Evolutionary conservation across 2,113 vertebrate genomes (phyloP), one percentile per base, ranked within the genome.

Genomic region (Oreocharis arfaki): DNA sequence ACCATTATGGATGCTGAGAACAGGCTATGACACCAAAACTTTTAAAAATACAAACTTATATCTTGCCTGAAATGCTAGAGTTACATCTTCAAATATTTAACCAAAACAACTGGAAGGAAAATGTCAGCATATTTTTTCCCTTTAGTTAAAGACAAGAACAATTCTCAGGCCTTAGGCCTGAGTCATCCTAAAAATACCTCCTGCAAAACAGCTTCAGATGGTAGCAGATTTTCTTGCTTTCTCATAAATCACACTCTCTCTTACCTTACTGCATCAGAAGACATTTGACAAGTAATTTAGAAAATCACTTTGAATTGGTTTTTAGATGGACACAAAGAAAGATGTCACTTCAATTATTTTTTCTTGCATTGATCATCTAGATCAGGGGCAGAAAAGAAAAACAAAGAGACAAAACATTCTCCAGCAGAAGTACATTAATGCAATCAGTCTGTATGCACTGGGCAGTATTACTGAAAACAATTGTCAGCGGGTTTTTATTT

Each of bases 151-250:
- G 49, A 35, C 65, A 91, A 93, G 74, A 59, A 63, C 42, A 73
- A 65, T 49, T 84, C 71, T 86, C n/a, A 35, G 57, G 68, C 77
- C 67, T 53, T 22, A 60, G 1, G 37, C 53, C 83, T 90, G 88
- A 95, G 47, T 90, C 90, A 92, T 94, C 60, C 73, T 90, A 89
- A 96, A 93, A 95, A 93, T 64, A 92, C 73, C 83, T 92, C 60
- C 83, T 70, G 83, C 67, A 89, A 88, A 93, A 89, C 76, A 93
- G 47, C 59, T 90, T 97, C 85, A 80, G 60, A 70, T 39, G 60
- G 81, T 52, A 90, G 59, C 59, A 70, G 64, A 71, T 86, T 59
- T 83, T 69, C 16, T 24, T 26, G 42, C 47, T 74, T 92, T 86
- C 90, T 84, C 50, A 76, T 60, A 91, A 88, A 60, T 16, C 1